phyloP scores from a whole-genome alignment of 2,797 vertebrate genomes.

The Myripristis murdjan region DNA sequence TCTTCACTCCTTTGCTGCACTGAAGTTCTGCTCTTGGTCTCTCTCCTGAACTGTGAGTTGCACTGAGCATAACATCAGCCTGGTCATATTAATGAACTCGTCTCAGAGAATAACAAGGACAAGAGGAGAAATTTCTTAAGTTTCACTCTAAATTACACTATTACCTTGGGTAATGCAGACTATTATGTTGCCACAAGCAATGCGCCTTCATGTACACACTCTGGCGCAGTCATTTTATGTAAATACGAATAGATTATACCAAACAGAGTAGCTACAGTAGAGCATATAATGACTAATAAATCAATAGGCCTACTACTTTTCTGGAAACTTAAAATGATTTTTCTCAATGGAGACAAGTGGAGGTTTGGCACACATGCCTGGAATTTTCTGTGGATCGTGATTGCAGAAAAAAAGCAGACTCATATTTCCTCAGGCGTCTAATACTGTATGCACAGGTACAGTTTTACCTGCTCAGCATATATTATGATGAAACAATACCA shows the following conservation, averaged over 20 bases:
- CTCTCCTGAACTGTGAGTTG: slow-evolving; percentile 11
- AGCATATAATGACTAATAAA: not conserved
- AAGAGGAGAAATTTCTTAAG: slow-evolving; percentile 32
- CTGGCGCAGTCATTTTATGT: not conserved
- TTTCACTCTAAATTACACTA: slow-evolving; percentile 14
- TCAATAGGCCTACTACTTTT: slow-evolving; percentile 4
- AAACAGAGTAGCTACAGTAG: not conserved
- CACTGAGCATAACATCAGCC: slow-evolving; percentile 30
- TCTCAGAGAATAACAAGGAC: slow-evolving; percentile 32
- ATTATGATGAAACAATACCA: slow-evolving; percentile 24
- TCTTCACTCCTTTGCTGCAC: not conserved
- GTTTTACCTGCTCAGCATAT: slow-evolving; percentile 28
- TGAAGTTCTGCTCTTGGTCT: not conserved
- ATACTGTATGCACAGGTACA: slow-evolving; percentile 55
- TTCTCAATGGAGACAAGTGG: slow-evolving; percentile 20
- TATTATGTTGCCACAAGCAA: slow-evolving; percentile 16
- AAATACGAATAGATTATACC: not conserved
- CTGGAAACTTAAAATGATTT: slow-evolving; percentile 16
- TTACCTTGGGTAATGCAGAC: too few species aligned
- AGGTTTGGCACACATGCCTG: slow-evolving; percentile 20
- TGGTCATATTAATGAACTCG: slow-evolving; percentile 33
- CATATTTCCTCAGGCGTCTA: slow-evolving; percentile 36
- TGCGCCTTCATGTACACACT: not conserved
- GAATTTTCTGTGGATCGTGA: slow-evolving; percentile 42
- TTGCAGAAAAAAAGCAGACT: slow-evolving; percentile 35